A percentile compares a stretch with the other conserved stretches of the same genome.
These are phyloP conservation scores for Montipora capricornis DNA, from an alignment of 64 coral and sea anemone genomes.

Conservation along the genomic window DNA sequence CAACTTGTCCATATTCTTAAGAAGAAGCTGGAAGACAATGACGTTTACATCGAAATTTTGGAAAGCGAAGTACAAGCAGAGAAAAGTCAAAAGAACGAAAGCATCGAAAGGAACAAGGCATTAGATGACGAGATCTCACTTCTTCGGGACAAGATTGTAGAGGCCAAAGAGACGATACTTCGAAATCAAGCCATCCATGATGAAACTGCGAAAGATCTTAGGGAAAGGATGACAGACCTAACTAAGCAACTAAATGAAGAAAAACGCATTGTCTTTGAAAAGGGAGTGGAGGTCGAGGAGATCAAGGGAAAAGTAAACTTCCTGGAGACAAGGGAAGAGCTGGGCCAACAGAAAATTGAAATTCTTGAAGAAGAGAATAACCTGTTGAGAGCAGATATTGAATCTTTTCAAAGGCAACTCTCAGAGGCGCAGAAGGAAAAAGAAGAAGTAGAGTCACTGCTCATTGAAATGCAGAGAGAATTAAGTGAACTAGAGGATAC, in stretches of 20 bases:
- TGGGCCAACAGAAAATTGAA: constrained; percentile 11
- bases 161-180: constrained; percentile 10
- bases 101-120: constrained; percentile 48
- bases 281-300: background rate
- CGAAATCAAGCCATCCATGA: constrained; percentile 14
- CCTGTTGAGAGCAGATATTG: background rate
- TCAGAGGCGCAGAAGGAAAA: background rate
- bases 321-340: background rate
- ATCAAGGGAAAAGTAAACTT: background rate
- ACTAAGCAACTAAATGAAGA: background rate
- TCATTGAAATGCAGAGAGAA: constrained; percentile 22
- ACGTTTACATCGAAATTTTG: constrained; percentile 5
- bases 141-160: background rate
- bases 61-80: constrained; percentile 4
- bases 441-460: constrained; percentile 8
- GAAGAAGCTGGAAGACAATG: constrained; percentile 29
- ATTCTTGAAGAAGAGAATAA: constrained; percentile 35
- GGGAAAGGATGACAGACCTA: constrained; percentile 17
- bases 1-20: constrained; percentile 6
- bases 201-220: constrained; percentile 8
- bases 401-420: background rate
- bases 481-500: background rate
- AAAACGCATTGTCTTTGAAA: background rate
- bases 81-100: background rate
- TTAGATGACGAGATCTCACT: constrained; percentile 27